Percentiles rank a stretch among this genome's conserved stretches.
These are phyloP conservation scores for Babylonia areolata DNA, from an alignment of 1,140 invertebrate genomes.

Conservation along the genomic window DNA sequence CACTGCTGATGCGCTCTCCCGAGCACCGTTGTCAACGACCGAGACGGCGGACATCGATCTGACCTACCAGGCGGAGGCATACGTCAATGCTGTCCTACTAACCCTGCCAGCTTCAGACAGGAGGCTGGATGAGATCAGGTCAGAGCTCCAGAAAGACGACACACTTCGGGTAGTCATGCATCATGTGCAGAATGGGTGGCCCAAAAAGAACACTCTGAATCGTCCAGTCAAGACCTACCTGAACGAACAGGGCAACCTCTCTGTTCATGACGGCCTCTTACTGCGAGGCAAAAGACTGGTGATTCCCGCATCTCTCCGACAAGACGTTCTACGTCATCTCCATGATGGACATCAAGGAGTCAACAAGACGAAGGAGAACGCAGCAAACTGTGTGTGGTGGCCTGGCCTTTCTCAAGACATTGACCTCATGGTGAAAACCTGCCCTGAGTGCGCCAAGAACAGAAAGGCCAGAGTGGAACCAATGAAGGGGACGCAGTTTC, in stretches of 20 bases:
- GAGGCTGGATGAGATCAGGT: neutral
- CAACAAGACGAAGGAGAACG: conserved; percentile 30
- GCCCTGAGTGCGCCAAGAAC: conserved; percentile 40
- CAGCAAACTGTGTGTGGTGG: conserved; percentile 33
- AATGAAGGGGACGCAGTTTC: conserved; percentile 37
- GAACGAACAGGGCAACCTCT: neutral
- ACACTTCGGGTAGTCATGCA: neutral
- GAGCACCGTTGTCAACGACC: neutral
- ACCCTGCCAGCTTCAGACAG: no score
- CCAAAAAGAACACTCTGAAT: neutral
- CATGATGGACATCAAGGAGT: conserved; percentile 49
- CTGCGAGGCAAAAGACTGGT: conserved; percentile 34
- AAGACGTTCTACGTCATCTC: conserved; percentile 19
- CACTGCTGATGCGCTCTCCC: no score
- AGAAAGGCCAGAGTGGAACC: conserved; percentile 34
- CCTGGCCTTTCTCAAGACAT: conserved; percentile 11
- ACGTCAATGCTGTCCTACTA: no score
- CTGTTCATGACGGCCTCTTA: neutral
- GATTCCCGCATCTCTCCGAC: conserved; percentile 34
- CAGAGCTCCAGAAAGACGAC: conserved; percentile 12
- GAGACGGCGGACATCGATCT: neutral
- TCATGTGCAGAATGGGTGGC: conserved; percentile 39
- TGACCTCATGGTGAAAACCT: conserved; percentile 35
- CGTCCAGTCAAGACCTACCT: neutral
- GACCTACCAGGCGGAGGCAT: no score